These are phyloP conservation scores for Muscicapa comitata DNA, from an alignment of 2,797 vertebrate species.

Conservation along the genomic window DNA sequence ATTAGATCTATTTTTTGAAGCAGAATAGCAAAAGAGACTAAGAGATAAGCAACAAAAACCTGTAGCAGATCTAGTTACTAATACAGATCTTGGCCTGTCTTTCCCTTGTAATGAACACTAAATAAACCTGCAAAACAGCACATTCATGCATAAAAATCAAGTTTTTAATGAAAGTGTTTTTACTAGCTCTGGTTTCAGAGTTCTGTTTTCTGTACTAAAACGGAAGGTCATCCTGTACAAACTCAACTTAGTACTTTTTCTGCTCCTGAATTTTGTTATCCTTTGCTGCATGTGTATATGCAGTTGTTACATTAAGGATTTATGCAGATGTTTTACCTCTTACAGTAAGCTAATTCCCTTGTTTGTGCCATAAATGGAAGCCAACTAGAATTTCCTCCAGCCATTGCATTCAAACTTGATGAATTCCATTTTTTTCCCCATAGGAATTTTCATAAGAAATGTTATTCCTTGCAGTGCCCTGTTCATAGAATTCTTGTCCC, in stretches of 20 bases:
- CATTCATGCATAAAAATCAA: not conserved
- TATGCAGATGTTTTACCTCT: not conserved
- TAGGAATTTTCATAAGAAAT: not conserved
- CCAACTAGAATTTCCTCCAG: not conserved
- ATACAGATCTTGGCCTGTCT: not conserved
- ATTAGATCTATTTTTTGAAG: not conserved
- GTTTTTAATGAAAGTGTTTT: not conserved
- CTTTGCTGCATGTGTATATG: not conserved
- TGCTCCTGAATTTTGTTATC: slow-evolving; percentile 24
- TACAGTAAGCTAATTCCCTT: not conserved
- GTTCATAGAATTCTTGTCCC: not conserved
- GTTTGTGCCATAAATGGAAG: not conserved
- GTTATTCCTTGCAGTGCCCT: not conserved
- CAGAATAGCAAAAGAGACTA: not conserved
- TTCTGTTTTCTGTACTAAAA: slow-evolving; percentile 46
- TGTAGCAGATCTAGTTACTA: not conserved
- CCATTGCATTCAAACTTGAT: not conserved
- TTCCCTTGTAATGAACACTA: slow-evolving; percentile 17
- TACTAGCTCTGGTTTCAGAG: slow-evolving; percentile 27
- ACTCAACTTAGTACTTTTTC: not conserved
- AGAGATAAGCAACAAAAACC: not conserved
- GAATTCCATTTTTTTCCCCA: not conserved
- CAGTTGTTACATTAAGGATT: not conserved
- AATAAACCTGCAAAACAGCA: slow-evolving; percentile 13
- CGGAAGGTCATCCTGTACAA: not conserved